phyloP scores from a whole-genome alignment of 1,140 invertebrate species.

The Sycophila sp. region DNA sequence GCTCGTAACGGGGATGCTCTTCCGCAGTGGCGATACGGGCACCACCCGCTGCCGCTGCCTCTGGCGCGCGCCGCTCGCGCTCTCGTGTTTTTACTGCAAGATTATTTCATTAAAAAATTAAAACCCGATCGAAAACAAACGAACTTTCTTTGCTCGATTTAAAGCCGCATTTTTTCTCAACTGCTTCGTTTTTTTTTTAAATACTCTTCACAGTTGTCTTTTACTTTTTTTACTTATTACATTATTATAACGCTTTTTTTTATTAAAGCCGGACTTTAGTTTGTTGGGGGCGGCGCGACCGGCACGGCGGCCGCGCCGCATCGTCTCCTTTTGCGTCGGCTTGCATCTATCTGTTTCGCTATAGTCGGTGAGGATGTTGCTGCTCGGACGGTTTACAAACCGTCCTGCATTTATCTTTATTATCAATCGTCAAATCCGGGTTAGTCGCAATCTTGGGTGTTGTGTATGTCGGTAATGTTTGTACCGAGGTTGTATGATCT shows the following conservation, averaged over 20 bases:
- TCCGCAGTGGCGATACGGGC: conserved; percentile 30
- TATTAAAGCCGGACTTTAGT: conserved; percentile 36
- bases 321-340: conserved; percentile 15
- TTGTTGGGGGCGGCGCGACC: not conserved
- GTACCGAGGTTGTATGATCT: conserved; percentile 60
- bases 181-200: conserved; percentile 38
- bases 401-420: not conserved
- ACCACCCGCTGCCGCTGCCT: conserved; percentile 32
- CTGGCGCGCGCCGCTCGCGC: conserved; percentile 50
- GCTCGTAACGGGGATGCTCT: conserved; percentile 6
- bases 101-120: conserved; percentile 70
- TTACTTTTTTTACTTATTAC: conserved; percentile 24
- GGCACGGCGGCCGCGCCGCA: not conserved
- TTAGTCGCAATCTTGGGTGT: conserved; percentile 40
- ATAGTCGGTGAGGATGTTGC: not conserved
- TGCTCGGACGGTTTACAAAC: not conserved
- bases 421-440: conserved; percentile 47
- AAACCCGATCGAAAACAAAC: conserved; percentile 65
- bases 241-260: too few relatives aligned
- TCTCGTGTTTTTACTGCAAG: conserved; percentile 61
- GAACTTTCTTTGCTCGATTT: conserved; percentile 61
- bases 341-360: not conserved
- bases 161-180: conserved; percentile 52
- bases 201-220: too few relatives aligned
- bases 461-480: conserved; percentile 57